Base-by-base conservation (phyloP, 2,797 vertebrate species). In the Phoeniculus purpureus region DNA sequence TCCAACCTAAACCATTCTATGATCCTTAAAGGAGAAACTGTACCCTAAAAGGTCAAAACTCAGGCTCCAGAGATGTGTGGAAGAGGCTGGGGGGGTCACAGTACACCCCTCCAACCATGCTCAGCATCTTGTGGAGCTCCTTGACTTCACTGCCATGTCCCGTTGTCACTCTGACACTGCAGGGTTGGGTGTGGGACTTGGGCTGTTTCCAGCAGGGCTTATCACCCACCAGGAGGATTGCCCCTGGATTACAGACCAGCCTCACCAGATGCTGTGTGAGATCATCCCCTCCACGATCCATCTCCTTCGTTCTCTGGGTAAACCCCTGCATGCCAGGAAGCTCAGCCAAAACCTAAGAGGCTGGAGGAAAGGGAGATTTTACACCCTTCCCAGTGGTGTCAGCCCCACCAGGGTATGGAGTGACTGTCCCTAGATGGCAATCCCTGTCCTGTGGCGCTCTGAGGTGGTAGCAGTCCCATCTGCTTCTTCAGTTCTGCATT, bases 71-170 rank as follows among this genome's bases (percentile, higher is more conserved):
- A 89, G 84, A 71, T 3, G n/a, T 47, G 31, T 0, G 1, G 67
- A 91, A 56, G 34, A 7, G 10, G 48, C 26, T 50, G 29, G 4
- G 43, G 43, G 43, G 0, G 0, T 3, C 21, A 4, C 8, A 37
- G 64, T 3, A 1, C 6, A 9, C 11, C 74, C 43, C 6, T 1
- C 12, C 1, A 6, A 55, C 17, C 0, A 0, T 1, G 4, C 43
- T 62, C 52, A 77, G 77, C 52, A 64, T 70, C 66, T 55, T 60
- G 32, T 9, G 74, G 58, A 43, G 72, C 86, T 89, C 26, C 58
- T 90, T 83, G 51, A 88, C 47, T 79, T 85, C 2, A 0, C 4
- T 74, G 75, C 71, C 0, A 0, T 22, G 82, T 79, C 54, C 68
- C 47, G 3, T 43, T 84, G 77, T 65, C 72, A 25, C 51, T 74